Evolutionary conservation across 2,888 invertebrate species (phyloP).

Genomic region (Augochlorella aurata): DNA sequence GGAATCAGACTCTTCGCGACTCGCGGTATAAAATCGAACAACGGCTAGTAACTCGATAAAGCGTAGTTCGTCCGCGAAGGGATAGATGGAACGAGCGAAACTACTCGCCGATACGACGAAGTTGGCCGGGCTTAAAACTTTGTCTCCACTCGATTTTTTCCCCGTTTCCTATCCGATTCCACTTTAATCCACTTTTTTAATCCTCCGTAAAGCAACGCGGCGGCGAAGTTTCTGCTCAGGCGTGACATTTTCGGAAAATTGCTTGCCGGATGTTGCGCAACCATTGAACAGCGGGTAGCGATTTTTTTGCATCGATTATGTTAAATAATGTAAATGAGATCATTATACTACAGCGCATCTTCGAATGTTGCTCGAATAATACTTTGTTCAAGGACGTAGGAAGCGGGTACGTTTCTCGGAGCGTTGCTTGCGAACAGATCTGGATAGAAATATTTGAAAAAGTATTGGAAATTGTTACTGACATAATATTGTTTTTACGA

Average conservation of each 20-base stretch:
- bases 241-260: background rate
- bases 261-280: too few species aligned
- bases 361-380: background rate
- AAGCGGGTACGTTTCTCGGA: background rate
- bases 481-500: too few species aligned
- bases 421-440: background rate
- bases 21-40: background rate
- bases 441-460: too few species aligned
- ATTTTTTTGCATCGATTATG: background rate
- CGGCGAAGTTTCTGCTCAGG: constrained; percentile 19
- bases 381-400: background rate
- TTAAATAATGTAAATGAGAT: background rate
- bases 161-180: background rate
- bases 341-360: background rate
- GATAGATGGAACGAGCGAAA: background rate
- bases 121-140: background rate
- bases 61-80: background rate
- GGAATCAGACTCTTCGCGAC: too few species aligned
- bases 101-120: background rate
- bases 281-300: background rate
- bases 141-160: background rate
- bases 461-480: too few species aligned
- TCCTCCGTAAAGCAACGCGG: background rate
- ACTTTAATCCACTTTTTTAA: constrained; percentile 14
- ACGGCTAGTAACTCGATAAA: background rate